Conservation (phyloP, 2,888 invertebrate species). For the Branchipolynoe longqiensis region DNA sequence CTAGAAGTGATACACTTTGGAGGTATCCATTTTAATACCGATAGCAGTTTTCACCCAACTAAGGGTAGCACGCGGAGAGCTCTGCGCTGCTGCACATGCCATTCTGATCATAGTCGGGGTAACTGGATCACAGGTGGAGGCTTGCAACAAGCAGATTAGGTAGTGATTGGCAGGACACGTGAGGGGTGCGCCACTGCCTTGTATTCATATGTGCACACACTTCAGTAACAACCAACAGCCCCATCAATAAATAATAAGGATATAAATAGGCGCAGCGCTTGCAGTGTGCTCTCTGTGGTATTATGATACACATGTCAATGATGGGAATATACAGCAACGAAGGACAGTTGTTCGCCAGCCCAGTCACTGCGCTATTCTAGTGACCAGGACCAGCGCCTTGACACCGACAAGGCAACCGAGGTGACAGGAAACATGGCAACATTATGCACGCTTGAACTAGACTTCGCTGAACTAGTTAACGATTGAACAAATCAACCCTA, state of each 20-base stretch:
- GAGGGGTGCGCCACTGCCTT: slow-evolving; percentile 40
- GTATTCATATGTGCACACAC: slow-evolving; percentile 43
- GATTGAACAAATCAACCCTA: slow-evolving; percentile 10
- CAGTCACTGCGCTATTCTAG: neutral
- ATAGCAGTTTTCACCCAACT: slow-evolving; percentile 43
- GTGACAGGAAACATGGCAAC: slow-evolving; percentile 49
- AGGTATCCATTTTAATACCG: slow-evolving; percentile 46
- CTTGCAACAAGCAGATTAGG: slow-evolving; percentile 48
- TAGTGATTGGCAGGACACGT: slow-evolving; percentile 16
- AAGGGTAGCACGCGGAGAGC: neutral
- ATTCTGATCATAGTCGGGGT: neutral
- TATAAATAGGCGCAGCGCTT: slow-evolving; percentile 39
- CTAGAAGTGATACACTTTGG: neutral
- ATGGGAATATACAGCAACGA: slow-evolving; percentile 45
- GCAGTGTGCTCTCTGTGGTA: slow-evolving; percentile 26
- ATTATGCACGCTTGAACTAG: slow-evolving; percentile 7
- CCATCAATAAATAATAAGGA: slow-evolving; percentile 51
- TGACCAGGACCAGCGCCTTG: slow-evolving; percentile 31
- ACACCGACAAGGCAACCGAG: slow-evolving; percentile 45
- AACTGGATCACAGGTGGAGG: slow-evolving; percentile 54
- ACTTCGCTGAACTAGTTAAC: slow-evolving; percentile 20
- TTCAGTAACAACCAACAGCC: slow-evolving; percentile 35
- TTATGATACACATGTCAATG: slow-evolving; percentile 49
- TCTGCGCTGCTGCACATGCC: slow-evolving; percentile 19
- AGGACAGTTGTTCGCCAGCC: slow-evolving; percentile 14